Conservation (phyloP, 2,113 vertebrate genomes). For the Epinephelus moara region DNA sequence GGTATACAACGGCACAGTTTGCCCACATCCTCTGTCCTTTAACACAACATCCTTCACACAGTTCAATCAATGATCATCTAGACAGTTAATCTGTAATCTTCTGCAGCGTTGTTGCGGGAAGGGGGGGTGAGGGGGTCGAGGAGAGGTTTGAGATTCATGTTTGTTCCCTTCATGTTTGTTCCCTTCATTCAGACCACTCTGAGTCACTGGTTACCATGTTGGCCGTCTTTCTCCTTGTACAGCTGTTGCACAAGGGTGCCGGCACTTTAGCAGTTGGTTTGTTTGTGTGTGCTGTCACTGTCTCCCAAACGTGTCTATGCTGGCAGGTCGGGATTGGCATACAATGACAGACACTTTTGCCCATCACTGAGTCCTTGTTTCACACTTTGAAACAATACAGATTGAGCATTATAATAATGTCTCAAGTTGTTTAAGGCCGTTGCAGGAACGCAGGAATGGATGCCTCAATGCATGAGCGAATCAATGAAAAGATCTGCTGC, state of each 20-base stretch:
- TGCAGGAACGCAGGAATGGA: background rate
- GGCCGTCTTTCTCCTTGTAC: conserved; percentile 26
- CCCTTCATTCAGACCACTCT: background rate
- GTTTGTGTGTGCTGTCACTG: conserved; percentile 18
- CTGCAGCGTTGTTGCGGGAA: background rate
- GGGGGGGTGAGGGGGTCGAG: background rate
- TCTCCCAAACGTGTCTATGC: conserved; percentile 38
- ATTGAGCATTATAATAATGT: background rate
- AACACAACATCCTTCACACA: conserved; percentile 2
- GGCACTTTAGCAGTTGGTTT: conserved; percentile 21
- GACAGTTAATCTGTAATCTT: conserved; percentile 2
- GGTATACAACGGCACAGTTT: background rate
- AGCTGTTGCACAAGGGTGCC: conserved; percentile 15
- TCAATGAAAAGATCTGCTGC: background rate
- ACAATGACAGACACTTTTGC: conserved; percentile 10
- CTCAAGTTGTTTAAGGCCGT: background rate
- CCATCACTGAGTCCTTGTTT: conserved; percentile 30
- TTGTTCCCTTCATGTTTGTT: background rate
- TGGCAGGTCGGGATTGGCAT: conserved; percentile 34
- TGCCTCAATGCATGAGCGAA: background rate
- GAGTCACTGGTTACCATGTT: background rate
- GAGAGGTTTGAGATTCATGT: background rate
- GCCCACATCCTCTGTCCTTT: background rate
- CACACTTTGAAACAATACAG: conserved; percentile 27
- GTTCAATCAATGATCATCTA: conserved; percentile 4